Evolutionary conservation across 2,888 invertebrate genomes (phyloP), one percentile per base, ranked within the genome.

Genomic region (Drosophila emarginata): DNA sequence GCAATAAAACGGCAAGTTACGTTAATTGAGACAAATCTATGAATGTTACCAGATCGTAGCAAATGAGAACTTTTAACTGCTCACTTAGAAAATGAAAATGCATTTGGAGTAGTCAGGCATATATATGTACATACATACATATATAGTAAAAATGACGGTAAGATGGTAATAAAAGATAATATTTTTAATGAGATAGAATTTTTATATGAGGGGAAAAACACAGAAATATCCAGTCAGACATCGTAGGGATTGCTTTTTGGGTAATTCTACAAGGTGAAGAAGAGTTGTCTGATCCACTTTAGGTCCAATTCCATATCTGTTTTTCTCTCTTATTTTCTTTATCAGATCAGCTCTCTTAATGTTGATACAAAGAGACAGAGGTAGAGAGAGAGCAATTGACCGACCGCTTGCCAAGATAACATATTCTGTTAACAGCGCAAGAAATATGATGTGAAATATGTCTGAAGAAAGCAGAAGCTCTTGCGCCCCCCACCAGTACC

Each of bases 221-320:
- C 61, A 53, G 9, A 32, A 32, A 32, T n/a, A 28, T 32, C 9
- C 9, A 32, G 32, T 32, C 45, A 15, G 12, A 14, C 14, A 21
- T 21, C 18, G 11, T 26, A 54, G 54, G 53, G 52, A 14, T 53
- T 52, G n/a, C 12, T 51, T 51, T 52, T 14, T 60, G 4, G 53
- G 74, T 39, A 67, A 59, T 26, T 68, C 54, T 61, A 57, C 72
- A 72, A 74, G 74, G 72, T 74, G 53, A 57, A 50, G 37, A 58
- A 58, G 32, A 26, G 52, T 52, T 21, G 11, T 26, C 23, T 26
- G 40, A 28, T 45, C 45, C 21, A 45, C 18, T 45, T 45, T 18
- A 45, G 18, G 39, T 40, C n/a, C 6, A 1, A 14, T 45, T 23
- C 4, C 18, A 11, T 7, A 26, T 15, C 9, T 28, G 14, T 18